Evolutionary conservation across 2,113 vertebrate genomes (phyloP).

Genomic region (Proterorhinus semilunaris): DNA sequence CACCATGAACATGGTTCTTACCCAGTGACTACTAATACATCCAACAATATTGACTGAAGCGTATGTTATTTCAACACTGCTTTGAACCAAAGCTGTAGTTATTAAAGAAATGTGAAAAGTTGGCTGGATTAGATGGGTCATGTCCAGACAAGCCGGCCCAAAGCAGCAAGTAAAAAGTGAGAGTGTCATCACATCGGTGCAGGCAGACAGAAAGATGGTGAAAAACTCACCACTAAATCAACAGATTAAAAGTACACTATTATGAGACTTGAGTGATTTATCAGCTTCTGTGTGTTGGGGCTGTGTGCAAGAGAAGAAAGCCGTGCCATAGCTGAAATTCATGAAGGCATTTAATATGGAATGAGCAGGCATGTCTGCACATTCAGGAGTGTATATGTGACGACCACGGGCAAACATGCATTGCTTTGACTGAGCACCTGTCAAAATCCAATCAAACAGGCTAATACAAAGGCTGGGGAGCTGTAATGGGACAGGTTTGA

Average conservation of each 20-base stretch:
- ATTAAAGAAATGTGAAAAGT: conserved; percentile 21
- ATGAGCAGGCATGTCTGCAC: conserved; percentile 61
- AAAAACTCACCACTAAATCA: conserved; percentile 54
- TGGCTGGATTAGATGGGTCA: conserved; percentile 34
- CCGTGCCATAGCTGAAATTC: conserved; percentile 50
- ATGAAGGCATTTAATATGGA: conserved; percentile 62
- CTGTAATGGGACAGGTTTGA: conserved; percentile 27
- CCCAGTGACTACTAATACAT: background rate
- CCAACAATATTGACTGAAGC: conserved; percentile 1
- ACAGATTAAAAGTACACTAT: conserved; percentile 55
- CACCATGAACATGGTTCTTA: background rate
- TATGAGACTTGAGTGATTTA: conserved; percentile 45
- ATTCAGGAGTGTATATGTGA: conserved; percentile 24
- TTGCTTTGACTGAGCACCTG: conserved; percentile 52
- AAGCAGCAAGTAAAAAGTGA: conserved; percentile 45
- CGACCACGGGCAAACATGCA: conserved; percentile 34
- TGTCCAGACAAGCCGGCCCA: conserved; percentile 56
- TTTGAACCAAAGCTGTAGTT: conserved; percentile 15
- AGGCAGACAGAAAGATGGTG: conserved; percentile 32
- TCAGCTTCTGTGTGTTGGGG: conserved; percentile 47
- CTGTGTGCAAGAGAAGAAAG: conserved; percentile 35
- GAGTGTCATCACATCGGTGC: conserved; percentile 47
- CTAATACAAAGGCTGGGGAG: conserved; percentile 33
- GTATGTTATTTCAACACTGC: background rate
- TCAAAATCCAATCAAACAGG: conserved; percentile 38